Evolutionary conservation across 35 echinoderm and acorn worm species (phyloP), one percentile per base, ranked within the genome.

Genomic region (Apostichopus californicus): DNA sequence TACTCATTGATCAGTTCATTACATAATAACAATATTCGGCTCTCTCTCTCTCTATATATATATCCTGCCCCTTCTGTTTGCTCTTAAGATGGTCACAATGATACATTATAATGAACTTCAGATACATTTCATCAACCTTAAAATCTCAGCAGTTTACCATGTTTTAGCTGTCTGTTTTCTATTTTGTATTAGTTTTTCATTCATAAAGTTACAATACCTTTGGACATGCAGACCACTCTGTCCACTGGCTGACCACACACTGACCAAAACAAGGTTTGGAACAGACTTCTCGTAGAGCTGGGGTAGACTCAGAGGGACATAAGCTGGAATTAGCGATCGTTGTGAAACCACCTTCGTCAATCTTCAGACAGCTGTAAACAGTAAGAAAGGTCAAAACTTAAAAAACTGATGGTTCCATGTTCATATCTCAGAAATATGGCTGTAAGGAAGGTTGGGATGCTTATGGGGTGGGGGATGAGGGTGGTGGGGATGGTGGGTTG

Each of bases 201-300:
- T 12, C 0, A 22, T 46, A 78, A 9, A 46, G 23, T 78, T 5
- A 57, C 10, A 90, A 26, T 91, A 98, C 96, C 92, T 87, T 72
- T 79, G 96, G 94, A 73, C 96, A 98, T 78, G 25, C 57, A 13
- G 94, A 78, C 96, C 96, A 98, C 46, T 94, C 93, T 55, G 86
- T 90, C 96, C 96, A 98, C 13, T 95, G 77, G 46, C 96, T 95
- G 88, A 95, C 94, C 65, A 95, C 93, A 90, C 92, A 95, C 24
- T 98, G 89, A 81, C 94, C 96, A 73, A 86, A 77, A 79, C 96
- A 98, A 57, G 95, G 93, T 87, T 96, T 91, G 20, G 57, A 66
- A 81, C 96, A 98, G 21, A 56, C 61, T 18, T 87, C 65, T 25
- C 57, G 54, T 9, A 28, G 15, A 23, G 22, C 59, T 64, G 96